phyloP scores from a whole-genome alignment of 2,797 vertebrate genomes.

The Chloroceryle amazona region DNA sequence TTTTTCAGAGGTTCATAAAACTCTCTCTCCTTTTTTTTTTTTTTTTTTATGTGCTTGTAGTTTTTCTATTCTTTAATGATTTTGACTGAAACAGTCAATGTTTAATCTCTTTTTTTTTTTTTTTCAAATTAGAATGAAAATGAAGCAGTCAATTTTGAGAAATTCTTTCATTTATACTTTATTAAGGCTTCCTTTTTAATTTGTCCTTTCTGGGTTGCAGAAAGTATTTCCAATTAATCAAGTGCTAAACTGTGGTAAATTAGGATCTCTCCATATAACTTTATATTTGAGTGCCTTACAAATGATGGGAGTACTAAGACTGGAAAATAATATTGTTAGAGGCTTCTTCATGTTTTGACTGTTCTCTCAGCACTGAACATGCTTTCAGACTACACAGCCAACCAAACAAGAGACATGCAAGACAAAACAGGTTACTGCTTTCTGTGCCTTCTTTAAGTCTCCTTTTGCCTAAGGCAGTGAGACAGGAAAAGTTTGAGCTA shows the following conservation, averaged over 20 bases:
- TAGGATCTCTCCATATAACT: not conserved
- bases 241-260: not conserved
- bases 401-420: not conserved
- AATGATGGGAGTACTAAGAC: not conserved
- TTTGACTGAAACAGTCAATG: not conserved
- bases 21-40: too few relatives aligned
- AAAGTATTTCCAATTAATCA: not conserved
- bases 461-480: constrained; percentile 20
- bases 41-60: too few relatives aligned
- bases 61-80: not conserved
- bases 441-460: constrained; percentile 4
- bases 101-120: not conserved
- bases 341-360: not conserved
- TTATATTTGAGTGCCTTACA: not conserved
- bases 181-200: not conserved
- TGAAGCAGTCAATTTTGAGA: not conserved
- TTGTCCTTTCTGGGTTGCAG: not conserved
- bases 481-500: not conserved
- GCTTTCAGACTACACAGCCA: not conserved
- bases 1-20: not conserved
- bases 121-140: not conserved
- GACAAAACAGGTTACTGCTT: constrained; percentile 6
- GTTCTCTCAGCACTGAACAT: not conserved
- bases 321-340: not conserved
- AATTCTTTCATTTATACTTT: not conserved